These are phyloP conservation scores for Arctocebus calabarensis DNA, from an alignment of 2,797 vertebrate genomes.

Conservation along the genomic window DNA sequence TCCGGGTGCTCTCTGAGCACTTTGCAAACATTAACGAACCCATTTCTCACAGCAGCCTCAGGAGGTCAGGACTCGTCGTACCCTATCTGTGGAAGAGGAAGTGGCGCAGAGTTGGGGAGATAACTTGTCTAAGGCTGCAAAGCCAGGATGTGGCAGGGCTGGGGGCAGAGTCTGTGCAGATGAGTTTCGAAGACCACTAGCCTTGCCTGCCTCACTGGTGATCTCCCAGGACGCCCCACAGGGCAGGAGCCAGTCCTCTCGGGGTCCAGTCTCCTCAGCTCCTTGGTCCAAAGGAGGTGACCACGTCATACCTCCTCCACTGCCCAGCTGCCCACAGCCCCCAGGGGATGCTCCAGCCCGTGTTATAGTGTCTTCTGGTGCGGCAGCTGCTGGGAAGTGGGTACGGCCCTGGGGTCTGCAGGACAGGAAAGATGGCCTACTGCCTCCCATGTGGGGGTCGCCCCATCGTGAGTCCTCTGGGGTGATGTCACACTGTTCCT, in stretches of 20 bases:
- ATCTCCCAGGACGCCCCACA: not conserved
- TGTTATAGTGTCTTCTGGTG: not conserved
- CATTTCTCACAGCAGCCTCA: not conserved
- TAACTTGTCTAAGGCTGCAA: not conserved
- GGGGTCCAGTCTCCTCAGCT: not conserved
- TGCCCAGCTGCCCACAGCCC: not conserved
- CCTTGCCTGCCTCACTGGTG: not conserved
- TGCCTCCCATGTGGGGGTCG: no score
- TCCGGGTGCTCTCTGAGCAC: not conserved
- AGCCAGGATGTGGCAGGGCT: not conserved
- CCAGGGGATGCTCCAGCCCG: fast-evolving
- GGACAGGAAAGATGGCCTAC: not conserved
- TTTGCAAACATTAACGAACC: not conserved
- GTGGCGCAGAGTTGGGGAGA: no score
- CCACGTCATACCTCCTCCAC: fast-evolving
- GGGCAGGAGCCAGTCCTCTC: fast-evolving
- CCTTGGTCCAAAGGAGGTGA: not conserved
- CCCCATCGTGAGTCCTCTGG: not conserved
- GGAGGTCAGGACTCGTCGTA: not conserved
- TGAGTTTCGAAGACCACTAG: not conserved
- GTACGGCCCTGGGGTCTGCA: not conserved
- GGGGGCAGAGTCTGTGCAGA: not conserved
- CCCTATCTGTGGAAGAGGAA: not conserved
- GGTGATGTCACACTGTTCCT: not conserved
- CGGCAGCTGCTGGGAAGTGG: not conserved